Conservation (phyloP, 2,113 vertebrate genomes). For the Apteryx mantelli region DNA sequence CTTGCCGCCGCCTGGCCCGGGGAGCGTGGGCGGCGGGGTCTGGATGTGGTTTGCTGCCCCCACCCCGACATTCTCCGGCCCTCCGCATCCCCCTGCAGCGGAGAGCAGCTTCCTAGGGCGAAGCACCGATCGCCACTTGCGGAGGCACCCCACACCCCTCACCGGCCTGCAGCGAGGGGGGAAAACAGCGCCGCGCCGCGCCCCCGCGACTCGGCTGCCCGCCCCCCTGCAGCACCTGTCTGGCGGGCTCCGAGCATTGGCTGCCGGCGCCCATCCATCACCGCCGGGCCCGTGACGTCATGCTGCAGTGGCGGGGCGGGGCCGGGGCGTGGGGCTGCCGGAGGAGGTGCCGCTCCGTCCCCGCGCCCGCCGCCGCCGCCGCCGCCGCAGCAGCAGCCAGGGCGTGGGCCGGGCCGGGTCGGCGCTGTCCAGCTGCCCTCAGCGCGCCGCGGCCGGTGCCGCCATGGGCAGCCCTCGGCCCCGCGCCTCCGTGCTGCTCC, state of each 20-base stretch:
- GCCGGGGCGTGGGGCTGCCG: constrained; percentile 17
- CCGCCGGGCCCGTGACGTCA: constrained; percentile 77
- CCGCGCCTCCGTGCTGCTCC: constrained; percentile 49
- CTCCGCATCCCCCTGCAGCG: background rate
- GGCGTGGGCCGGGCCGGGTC: background rate
- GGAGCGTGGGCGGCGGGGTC: background rate
- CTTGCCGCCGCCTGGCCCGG: background rate
- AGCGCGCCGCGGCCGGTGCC: background rate
- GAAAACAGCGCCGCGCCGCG: background rate
- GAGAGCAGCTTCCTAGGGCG: background rate
- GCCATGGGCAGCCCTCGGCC: constrained; percentile 42
- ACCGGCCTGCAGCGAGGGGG: constrained; percentile 7
- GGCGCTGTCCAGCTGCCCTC: background rate
- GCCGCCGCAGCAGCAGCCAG: background rate
- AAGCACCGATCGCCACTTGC: background rate
- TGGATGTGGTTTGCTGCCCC: background rate
- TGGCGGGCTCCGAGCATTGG: constrained; percentile 58
- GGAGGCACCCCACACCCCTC: background rate
- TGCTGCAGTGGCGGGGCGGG: constrained; percentile 77
- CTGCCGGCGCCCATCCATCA: constrained; percentile 44
- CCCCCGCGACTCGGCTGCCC: background rate
- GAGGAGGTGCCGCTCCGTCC: background rate
- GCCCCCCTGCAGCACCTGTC: constrained; percentile 67
- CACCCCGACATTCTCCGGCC: too few relatives aligned
- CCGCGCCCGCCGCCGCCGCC: background rate